Evolutionary conservation across 2,797 vertebrate species (phyloP).

Genomic region (Carapus acus): DNA sequence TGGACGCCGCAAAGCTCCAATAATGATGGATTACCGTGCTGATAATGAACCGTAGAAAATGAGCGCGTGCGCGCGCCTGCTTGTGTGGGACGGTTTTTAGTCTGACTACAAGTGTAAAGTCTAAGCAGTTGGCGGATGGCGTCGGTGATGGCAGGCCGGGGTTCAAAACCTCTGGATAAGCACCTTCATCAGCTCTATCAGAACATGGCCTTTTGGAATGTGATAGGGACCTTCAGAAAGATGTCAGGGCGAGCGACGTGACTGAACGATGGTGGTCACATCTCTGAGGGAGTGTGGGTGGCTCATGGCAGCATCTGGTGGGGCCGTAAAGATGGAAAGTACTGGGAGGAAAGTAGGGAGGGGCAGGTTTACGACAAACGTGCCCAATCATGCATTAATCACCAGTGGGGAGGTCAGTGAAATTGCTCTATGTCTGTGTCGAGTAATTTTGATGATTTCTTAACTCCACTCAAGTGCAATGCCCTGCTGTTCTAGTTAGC

Average conservation of each 20-base stretch:
- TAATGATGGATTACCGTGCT: constrained; percentile 52
- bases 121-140: constrained; percentile 15
- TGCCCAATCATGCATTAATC: constrained; percentile 55
- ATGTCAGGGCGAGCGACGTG: constrained; percentile 36
- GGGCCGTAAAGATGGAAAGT: constrained; percentile 65
- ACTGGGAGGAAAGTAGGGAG: too few relatives aligned
- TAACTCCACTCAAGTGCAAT: constrained; percentile 42
- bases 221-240: constrained; percentile 48
- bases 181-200: not conserved
- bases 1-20: constrained; percentile 36
- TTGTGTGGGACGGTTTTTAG: constrained; percentile 36
- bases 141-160: not conserved
- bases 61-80: too few relatives aligned
- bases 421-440: constrained; percentile 58
- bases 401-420: constrained; percentile 51
- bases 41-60: constrained; percentile 52
- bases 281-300: constrained; percentile 47
- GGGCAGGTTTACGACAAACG: constrained; percentile 71
- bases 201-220: not conserved
- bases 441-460: constrained; percentile 56
- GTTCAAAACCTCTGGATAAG: constrained; percentile 2
- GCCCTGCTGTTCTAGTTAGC: constrained; percentile 31
- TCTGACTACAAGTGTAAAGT: constrained; percentile 24
- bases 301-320: constrained; percentile 47
- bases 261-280: constrained; percentile 25